Percentiles rank a stretch among this genome's conserved stretches.
Evolutionary conservation across 2,888 invertebrate genomes (phyloP).

Genomic region (Drosophila histrio): DNA sequence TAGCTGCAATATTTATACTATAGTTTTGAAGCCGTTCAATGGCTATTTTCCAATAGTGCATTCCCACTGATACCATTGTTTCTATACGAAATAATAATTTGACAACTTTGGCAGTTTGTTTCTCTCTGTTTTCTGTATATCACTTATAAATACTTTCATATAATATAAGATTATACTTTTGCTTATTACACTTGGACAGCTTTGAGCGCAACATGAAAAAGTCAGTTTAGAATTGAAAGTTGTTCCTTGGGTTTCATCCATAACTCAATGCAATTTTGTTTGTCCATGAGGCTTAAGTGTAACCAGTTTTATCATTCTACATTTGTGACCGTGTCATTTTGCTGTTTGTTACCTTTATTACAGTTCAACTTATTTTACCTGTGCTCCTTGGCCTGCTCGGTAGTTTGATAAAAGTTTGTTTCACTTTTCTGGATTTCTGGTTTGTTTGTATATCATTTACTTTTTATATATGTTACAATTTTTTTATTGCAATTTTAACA

Average conservation of each 20-base stretch:
- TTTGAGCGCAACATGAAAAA: not conserved
- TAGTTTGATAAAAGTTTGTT: slow-evolving; percentile 32
- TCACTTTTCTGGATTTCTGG: slow-evolving; percentile 23
- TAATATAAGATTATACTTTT: not conserved
- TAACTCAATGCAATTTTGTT: not conserved
- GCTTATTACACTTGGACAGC: not conserved
- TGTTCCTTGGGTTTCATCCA: not conserved
- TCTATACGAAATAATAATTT: not conserved
- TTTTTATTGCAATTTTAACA: slow-evolving; percentile 12
- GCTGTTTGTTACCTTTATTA: slow-evolving; percentile 51
- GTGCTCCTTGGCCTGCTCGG: not conserved
- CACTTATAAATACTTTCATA: not conserved
- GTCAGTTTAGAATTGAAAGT: not conserved
- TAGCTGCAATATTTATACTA: too few relatives aligned
- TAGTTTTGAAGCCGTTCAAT: too few relatives aligned
- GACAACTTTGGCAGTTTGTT: not conserved
- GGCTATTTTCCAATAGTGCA: too few relatives aligned
- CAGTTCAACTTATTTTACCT: slow-evolving; percentile 37
- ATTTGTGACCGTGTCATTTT: slow-evolving; percentile 31
- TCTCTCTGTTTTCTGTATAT: not conserved
- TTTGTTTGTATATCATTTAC: slow-evolving; percentile 1
- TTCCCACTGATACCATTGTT: too few relatives aligned
- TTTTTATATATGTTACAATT: slow-evolving; percentile 32
- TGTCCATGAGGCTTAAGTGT: slow-evolving; percentile 1
- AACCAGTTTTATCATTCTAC: slow-evolving; percentile 40